phyloP scores from a whole-genome alignment of 2,113 vertebrate species.

The Athene cunicularia region DNA sequence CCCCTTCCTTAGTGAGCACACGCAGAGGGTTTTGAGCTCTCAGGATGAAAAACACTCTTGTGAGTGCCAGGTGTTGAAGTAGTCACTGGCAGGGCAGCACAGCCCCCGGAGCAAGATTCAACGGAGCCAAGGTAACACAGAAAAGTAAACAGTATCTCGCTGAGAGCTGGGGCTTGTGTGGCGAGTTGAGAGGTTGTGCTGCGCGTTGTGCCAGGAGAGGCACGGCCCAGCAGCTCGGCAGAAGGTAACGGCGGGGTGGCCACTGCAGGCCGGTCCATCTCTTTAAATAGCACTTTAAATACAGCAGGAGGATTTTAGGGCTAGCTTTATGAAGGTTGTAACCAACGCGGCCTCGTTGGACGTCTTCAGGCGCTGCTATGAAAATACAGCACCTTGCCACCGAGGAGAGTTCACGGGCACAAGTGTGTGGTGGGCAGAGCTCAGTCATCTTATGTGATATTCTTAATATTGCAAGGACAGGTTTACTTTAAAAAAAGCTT shows the following conservation, averaged over 20 bases:
- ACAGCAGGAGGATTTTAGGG: not conserved
- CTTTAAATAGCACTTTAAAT: not conserved
- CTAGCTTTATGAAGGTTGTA: accelerated
- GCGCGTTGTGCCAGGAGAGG: not conserved
- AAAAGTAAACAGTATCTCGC: not conserved
- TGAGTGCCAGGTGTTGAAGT: not conserved
- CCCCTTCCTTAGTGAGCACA: too few relatives aligned
- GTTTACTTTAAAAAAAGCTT: not conserved
- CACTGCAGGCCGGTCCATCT: accelerated
- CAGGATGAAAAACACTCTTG: not conserved
- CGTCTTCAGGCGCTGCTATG: not conserved
- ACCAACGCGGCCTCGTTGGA: accelerated
- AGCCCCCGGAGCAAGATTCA: not conserved
- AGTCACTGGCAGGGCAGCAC: not conserved
- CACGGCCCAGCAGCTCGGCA: not conserved
- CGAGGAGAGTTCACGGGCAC: not conserved
- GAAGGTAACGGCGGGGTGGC: not conserved
- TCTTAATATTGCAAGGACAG: not conserved
- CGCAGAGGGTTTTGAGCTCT: not conserved
- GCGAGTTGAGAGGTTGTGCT: not conserved
- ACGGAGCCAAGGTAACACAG: not conserved
- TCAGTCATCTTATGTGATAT: accelerated
- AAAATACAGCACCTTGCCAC: accelerated
- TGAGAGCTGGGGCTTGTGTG: not conserved
- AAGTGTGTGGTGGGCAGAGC: not conserved